Evolutionary conservation across 2,888 invertebrate species (phyloP).

Genomic region (Clostera curtula): DNA sequence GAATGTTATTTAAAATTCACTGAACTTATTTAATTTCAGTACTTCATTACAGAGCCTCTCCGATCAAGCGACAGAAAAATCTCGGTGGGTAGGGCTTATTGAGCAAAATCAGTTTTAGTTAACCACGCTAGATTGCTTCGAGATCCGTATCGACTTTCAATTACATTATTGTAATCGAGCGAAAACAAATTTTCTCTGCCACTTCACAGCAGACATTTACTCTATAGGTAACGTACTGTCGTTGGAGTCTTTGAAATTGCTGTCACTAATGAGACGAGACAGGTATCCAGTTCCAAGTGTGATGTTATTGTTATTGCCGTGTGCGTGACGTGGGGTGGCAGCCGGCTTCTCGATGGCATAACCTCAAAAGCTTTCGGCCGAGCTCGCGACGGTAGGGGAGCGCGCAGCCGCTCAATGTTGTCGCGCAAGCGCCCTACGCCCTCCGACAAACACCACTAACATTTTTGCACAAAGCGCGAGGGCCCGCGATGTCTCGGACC

Average conservation of each 20-base stretch:
- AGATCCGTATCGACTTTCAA: slow-evolving; percentile 24
- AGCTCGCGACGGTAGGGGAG: slow-evolving; percentile 40
- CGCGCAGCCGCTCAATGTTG: slow-evolving; percentile 68
- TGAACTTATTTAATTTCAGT: no score
- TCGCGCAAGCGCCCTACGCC: slow-evolving; percentile 52
- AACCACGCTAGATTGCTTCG: slow-evolving; percentile 23
- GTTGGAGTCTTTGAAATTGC: slow-evolving; percentile 7
- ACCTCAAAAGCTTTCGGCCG: slow-evolving; percentile 59
- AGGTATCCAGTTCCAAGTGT: slow-evolving; percentile 27
- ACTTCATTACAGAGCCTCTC: no score
- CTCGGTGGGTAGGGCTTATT: no score
- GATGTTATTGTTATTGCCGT: slow-evolving; percentile 58
- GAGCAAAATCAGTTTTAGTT: slow-evolving; percentile 15
- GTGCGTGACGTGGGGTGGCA: slow-evolving; percentile 39
- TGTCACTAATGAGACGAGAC: slow-evolving; percentile 24
- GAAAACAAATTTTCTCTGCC: slow-evolving; percentile 30
- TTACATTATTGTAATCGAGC: slow-evolving; percentile 27
- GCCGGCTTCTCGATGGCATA: slow-evolving; percentile 64
- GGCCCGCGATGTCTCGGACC: slow-evolving; percentile 48
- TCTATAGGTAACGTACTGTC: slow-evolving; percentile 6
- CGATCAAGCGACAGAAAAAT: no score
- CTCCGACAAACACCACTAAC: slow-evolving; percentile 25
- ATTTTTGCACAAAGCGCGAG: slow-evolving; percentile 59
- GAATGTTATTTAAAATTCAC: no score
- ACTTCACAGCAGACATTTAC: slow-evolving; percentile 19